Conservation (phyloP, 2,797 vertebrate genomes). For the Phrynocephalus guinanensis region DNA sequence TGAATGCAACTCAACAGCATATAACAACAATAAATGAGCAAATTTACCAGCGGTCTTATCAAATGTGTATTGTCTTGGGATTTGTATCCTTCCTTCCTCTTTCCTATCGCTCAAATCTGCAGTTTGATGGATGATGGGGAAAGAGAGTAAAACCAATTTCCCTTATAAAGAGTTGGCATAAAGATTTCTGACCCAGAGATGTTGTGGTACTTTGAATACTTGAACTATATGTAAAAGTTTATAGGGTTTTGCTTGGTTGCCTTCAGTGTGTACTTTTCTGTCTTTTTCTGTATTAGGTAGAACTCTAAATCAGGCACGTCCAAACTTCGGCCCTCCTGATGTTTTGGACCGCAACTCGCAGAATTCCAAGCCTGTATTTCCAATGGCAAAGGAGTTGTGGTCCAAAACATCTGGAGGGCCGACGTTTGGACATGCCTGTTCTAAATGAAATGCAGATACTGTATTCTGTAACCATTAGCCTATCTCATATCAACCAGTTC, state of each 20-base stretch:
- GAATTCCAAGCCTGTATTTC: too few relatives aligned
- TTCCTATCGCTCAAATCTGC: too few relatives aligned
- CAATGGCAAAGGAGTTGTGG: too few relatives aligned
- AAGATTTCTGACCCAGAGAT: neutral
- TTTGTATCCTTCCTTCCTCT: too few relatives aligned
- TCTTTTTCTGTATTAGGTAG: too few relatives aligned
- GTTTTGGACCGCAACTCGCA: too few relatives aligned
- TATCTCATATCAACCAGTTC: neutral
- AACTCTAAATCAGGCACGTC: neutral
- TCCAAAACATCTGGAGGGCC: too few relatives aligned
- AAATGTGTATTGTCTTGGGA: neutral
- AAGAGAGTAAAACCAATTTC: neutral
- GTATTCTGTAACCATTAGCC: conserved; percentile 18
- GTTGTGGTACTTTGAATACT: neutral
- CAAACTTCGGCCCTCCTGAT: too few relatives aligned
- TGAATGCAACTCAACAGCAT: too few relatives aligned
- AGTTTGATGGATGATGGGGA: neutral
- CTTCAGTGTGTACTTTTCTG: too few relatives aligned
- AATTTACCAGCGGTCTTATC: neutral
- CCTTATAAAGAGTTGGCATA: neutral
- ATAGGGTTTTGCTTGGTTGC: neutral
- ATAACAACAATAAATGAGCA: neutral
- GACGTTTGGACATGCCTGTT: too few relatives aligned
- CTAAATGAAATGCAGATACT: conserved; percentile 11
- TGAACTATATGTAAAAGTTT: too few relatives aligned